A percentile compares a stretch with the other conserved stretches of the same genome.
phyloP scores from a whole-genome alignment of 2,797 vertebrate species.

The Semotilus atromaculatus region DNA sequence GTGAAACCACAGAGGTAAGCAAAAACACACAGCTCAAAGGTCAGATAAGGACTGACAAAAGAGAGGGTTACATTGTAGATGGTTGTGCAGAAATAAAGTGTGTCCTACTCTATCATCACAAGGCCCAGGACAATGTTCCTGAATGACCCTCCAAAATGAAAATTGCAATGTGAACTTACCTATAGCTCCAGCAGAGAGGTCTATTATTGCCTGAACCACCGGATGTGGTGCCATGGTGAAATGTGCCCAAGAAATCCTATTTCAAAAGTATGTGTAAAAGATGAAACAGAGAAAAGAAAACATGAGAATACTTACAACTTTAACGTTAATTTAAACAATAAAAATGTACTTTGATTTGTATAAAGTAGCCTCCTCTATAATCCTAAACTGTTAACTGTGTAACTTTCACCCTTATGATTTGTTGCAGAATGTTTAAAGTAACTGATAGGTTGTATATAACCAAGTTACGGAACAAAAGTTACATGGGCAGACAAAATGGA shows the following conservation, averaged over 20 bases:
- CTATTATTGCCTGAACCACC: slow-evolving; percentile 90
- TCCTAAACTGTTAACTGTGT: neutral
- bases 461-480: neutral
- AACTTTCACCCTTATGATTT: neutral
- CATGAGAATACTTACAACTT: neutral
- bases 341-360: neutral
- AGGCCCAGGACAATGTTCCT: neutral
- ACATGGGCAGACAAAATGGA: slow-evolving; percentile 9
- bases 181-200: slow-evolving; percentile 93
- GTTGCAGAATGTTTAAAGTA: neutral
- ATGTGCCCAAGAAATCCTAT: neutral
- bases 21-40: slow-evolving; percentile 24
- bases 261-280: slow-evolving; percentile 10
- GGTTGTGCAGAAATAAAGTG: neutral
- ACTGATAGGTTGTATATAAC: neutral
- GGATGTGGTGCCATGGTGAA: slow-evolving; percentile 86
- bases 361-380: neutral
- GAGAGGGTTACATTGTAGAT: slow-evolving; percentile 11
- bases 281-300: neutral
- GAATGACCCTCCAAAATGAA: neutral
- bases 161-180: slow-evolving; percentile 75
- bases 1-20: slow-evolving; percentile 38
- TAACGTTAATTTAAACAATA: neutral
- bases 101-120: neutral
- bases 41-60: slow-evolving; percentile 26